Evolutionary conservation across 37 sponge, comb jelly and placozoan species (phyloP).

Genomic region (Cladorhizidae sp.): DNA sequence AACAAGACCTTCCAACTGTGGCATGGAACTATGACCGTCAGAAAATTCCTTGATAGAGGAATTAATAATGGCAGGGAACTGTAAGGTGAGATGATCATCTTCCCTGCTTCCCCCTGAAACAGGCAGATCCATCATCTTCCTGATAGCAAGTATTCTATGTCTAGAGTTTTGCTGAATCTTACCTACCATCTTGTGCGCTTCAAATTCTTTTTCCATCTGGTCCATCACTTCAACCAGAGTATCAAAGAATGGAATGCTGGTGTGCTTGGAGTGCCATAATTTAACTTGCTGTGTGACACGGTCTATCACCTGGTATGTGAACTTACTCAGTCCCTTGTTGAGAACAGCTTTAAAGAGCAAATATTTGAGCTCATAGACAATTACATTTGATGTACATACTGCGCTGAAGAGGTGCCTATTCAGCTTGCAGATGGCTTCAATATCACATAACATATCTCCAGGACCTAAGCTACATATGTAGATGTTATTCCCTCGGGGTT

Average conservation of each 20-base stretch:
- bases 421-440: slow-evolving; percentile 19
- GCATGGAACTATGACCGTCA: too few relatives aligned
- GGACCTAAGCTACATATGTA: slow-evolving; percentile 5
- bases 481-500: not conserved
- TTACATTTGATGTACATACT: not conserved
- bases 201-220: not conserved
- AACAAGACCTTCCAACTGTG: too few relatives aligned
- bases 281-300: not conserved
- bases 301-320: not conserved
- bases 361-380: not conserved
- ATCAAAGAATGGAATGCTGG: slow-evolving; percentile 8
- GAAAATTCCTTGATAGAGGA: too few relatives aligned
- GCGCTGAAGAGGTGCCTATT: slow-evolving; percentile 24
- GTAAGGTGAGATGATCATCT: too few relatives aligned
- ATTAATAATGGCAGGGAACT: too few relatives aligned
- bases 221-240: slow-evolving; percentile 2
- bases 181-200: not conserved
- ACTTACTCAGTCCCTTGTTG: not conserved
- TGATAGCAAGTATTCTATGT: too few relatives aligned
- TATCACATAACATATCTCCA: slow-evolving; percentile 18
- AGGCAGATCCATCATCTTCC: too few relatives aligned
- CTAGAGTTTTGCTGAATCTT: not conserved
- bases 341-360: not conserved
- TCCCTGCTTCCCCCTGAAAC: too few relatives aligned
- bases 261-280: not conserved